These are phyloP conservation scores for Yasuhikotakia modesta DNA, from an alignment of 2,797 vertebrate species.

Conservation along the genomic window DNA sequence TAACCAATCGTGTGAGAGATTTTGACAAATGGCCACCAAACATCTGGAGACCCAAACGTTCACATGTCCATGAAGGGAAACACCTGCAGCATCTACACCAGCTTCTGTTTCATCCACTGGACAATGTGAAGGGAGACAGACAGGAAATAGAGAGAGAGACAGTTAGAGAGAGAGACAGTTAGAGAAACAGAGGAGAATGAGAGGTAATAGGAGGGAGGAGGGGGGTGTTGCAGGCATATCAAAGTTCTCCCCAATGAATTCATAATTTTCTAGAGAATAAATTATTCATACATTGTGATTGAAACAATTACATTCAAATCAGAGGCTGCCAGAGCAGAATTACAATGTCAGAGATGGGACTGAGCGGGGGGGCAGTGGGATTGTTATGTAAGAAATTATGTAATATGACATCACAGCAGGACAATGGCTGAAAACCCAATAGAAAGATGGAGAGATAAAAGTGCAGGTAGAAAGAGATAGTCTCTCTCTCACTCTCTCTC, in stretches of 20 bases:
- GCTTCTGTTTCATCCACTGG: constrained; percentile 33
- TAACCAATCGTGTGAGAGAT: constrained; percentile 8
- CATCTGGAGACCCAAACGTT: constrained; percentile 24
- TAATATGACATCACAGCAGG: constrained; percentile 35
- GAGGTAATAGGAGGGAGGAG: neutral
- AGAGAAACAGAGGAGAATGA: constrained; percentile 11
- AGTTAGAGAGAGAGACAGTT: neutral
- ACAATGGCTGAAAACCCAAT: constrained; percentile 1
- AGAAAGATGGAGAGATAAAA: constrained; percentile 1
- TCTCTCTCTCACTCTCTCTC: neutral
- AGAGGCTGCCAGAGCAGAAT: constrained; percentile 33
- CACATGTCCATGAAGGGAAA: constrained; percentile 2
- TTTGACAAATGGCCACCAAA: constrained; percentile 38
- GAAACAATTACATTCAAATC: constrained; percentile 52
- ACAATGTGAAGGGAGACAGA: neutral
- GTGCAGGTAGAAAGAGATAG: constrained; percentile 12
- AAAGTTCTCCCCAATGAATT: constrained; percentile 38
- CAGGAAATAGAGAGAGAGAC: constrained; percentile 11
- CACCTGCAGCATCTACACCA: constrained; percentile 31
- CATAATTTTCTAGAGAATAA: constrained; percentile 45
- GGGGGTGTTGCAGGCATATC: constrained; percentile 10
- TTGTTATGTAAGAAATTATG: constrained; percentile 46
- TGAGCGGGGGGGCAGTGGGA: neutral
- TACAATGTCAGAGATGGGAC: constrained; percentile 36
- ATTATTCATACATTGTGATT: constrained; percentile 47